A percentile compares a stretch with the other conserved stretches of the same genome.
These are phyloP conservation scores for Cavia aperea DNA, from an alignment of 2,113 vertebrate species.

Conservation along the genomic window DNA sequence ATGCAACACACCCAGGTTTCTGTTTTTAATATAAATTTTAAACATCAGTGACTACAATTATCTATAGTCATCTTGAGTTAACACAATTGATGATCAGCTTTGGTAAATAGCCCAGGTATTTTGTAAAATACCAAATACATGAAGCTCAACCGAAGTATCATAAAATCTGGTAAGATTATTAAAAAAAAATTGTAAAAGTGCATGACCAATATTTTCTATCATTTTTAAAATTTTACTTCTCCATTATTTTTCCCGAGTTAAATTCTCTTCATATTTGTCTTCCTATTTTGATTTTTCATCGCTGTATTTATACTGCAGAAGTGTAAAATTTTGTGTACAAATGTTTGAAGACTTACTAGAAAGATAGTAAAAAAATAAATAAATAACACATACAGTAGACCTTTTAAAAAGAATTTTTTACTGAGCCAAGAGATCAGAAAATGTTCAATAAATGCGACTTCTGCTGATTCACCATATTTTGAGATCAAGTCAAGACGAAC, in stretches of 20 bases:
- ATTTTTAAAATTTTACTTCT: too few species aligned
- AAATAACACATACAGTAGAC: background rate
- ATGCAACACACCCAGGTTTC: background rate
- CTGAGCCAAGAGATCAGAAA: background rate
- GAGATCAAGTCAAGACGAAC: background rate
- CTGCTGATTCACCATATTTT: constrained; percentile 33
- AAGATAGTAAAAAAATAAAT: constrained; percentile 25
- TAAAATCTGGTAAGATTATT: background rate
- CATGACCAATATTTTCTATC: background rate
- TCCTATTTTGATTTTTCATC: background rate
- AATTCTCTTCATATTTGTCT: background rate
- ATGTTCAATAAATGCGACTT: constrained; percentile 34
- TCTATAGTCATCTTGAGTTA: background rate
- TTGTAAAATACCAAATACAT: background rate
- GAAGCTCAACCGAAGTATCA: background rate
- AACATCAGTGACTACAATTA: background rate
- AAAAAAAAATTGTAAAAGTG: background rate
- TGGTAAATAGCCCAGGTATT: background rate
- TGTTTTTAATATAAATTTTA: background rate
- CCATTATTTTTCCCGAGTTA: background rate
- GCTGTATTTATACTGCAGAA: background rate
- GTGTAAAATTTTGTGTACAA: constrained; percentile 37
- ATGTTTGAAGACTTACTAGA: background rate
- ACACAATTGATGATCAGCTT: background rate
- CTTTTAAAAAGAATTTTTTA: constrained; percentile 10